These are phyloP conservation scores for Artibeus lituratus DNA, from an alignment of 2,797 vertebrate genomes.

Conservation along the genomic window DNA sequence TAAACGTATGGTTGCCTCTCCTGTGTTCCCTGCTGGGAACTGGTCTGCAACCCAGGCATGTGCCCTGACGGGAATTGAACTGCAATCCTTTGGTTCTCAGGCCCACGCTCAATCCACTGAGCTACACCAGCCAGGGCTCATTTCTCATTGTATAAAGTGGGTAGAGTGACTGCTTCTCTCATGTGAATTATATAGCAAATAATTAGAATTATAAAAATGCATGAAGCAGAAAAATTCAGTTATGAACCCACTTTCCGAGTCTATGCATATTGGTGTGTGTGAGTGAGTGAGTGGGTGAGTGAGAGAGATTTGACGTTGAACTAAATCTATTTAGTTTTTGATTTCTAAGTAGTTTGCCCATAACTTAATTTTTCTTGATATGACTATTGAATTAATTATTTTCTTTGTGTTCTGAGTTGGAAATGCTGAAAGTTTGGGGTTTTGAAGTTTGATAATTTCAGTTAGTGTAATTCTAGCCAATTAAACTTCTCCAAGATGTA, in stretches of 20 bases:
- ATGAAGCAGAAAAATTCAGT: background rate
- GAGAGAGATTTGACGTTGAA: background rate
- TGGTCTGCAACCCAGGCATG: no score
- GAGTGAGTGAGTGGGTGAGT: background rate
- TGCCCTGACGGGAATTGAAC: no score
- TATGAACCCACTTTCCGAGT: background rate
- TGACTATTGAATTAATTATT: conserved; percentile 56
- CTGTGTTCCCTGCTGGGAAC: no score
- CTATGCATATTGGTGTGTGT: background rate
- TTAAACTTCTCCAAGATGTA: conserved; percentile 29
- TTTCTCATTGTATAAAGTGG: conserved; percentile 42
- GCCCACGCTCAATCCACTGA: no score
- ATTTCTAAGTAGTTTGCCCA: conserved; percentile 40
- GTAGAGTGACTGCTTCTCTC: background rate
- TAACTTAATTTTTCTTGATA: conserved; percentile 55
- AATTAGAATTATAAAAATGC: background rate
- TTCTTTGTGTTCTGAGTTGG: conserved; percentile 47
- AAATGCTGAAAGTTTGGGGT: conserved; percentile 41
- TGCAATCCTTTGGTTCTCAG: no score
- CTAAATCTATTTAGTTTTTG: conserved; percentile 26
- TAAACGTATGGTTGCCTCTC: no score
- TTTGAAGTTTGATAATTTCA: conserved; percentile 58
- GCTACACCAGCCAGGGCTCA: background rate
- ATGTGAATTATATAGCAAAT: background rate
- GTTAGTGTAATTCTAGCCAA: conserved; percentile 50